Conservation (phyloP, 2,113 vertebrate species). For the Ptilonorhynchus violaceus region DNA sequence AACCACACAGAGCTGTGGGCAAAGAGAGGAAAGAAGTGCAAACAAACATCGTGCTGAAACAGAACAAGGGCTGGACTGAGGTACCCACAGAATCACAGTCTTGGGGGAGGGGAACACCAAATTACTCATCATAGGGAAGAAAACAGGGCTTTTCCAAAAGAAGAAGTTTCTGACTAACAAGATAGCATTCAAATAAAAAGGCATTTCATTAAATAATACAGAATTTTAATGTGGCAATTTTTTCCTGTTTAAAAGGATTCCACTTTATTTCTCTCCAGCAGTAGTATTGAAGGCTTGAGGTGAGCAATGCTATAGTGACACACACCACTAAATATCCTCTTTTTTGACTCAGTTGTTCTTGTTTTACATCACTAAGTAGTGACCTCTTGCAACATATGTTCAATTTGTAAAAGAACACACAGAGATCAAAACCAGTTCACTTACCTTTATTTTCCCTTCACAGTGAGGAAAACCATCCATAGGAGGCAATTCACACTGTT, state of each 20-base stretch:
- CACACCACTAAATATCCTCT: background rate
- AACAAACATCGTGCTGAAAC: background rate
- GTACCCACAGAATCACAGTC: background rate
- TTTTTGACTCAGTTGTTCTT: background rate
- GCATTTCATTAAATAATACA: background rate
- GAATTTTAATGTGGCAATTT: background rate
- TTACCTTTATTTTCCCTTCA: slow-evolving; percentile 95
- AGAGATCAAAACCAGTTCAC: background rate
- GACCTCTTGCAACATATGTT: background rate
- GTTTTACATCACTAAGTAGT: background rate
- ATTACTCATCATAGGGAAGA: background rate
- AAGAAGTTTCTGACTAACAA: background rate
- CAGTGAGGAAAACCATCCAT: slow-evolving; percentile 98
- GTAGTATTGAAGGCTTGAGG: background rate
- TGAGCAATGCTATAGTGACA: background rate
- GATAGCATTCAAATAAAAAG: background rate
- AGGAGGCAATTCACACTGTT: slow-evolving; percentile 95
- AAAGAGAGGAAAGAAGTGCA: background rate
- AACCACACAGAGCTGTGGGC: background rate
- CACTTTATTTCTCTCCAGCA: background rate
- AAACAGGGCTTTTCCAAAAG: background rate
- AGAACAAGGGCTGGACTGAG: background rate
- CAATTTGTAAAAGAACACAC: background rate
- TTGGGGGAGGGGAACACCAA: background rate
- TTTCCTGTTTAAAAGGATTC: background rate